Evolutionary conservation across 2,113 vertebrate genomes (phyloP).

Genomic region (Colius striatus): DNA sequence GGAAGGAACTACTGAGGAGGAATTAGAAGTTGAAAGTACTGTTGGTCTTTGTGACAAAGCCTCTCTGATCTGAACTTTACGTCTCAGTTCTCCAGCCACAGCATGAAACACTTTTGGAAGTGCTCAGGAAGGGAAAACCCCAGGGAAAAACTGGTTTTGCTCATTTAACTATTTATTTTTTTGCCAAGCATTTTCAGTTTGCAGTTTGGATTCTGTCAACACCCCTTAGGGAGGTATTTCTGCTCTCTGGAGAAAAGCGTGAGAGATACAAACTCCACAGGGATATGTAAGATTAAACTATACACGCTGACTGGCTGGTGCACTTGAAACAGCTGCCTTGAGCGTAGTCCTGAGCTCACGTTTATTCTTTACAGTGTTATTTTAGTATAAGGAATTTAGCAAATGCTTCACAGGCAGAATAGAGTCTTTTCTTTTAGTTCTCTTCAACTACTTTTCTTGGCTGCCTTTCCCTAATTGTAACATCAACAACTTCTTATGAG

Average conservation of each 20-base stretch:
- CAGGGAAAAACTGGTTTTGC: not conserved
- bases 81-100: not conserved
- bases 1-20: not conserved
- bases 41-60: not conserved
- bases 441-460: not conserved
- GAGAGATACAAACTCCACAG: not conserved
- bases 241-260: not conserved
- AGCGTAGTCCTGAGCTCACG: not conserved
- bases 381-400: not conserved
- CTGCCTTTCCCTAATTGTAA: not conserved
- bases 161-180: not conserved
- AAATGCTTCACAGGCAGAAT: not conserved
- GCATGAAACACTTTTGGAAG: not conserved
- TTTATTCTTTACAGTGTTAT: not conserved
- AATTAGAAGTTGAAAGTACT: not conserved
- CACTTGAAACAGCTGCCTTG: not conserved
- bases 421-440: not conserved
- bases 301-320: not conserved
- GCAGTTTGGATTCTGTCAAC: not conserved
- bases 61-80: not conserved
- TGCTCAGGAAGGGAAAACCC: not conserved
- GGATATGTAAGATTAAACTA: not conserved
- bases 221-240: not conserved
- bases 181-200: not conserved
- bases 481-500: not conserved